Base-by-base conservation (phyloP, 2,888 invertebrate species). In the Geotrupes spiniger region DNA sequence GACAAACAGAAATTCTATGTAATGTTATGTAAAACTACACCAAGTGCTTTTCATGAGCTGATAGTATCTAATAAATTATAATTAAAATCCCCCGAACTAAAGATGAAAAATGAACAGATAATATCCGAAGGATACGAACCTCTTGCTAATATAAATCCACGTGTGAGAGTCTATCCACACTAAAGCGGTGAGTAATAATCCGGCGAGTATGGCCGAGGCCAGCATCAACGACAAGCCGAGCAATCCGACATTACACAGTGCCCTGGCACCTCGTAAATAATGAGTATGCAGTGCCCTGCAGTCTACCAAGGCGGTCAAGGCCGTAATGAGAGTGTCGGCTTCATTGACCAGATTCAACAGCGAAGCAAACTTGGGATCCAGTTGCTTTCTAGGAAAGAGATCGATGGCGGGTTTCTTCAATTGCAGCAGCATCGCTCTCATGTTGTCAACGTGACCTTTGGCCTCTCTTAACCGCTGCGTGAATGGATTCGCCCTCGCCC, bases 101-200 rank as follows among this genome's bases (percentile, higher is more conserved):
- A n/a, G n/a, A n/a, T n/a, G n/a, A n/a, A n/a, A n/a, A n/a, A n/a
- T n/a, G n/a, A n/a, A n/a, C n/a, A n/a, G n/a, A n/a, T n/a, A n/a
- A n/a, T n/a, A n/a, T n/a, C n/a, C n/a, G n/a, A n/a, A n/a, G n/a
- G n/a, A 47, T 26, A 58, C 73, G 80, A 76, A 84, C 93, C 88
- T 86, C 75, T 91, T 92, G 65, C 92, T 84, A 58, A 95, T 93
- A 69, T 95, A 93, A 69, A 95, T 94, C 95, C 96, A 96, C 5
- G 95, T 93, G 66, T 95, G 94, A 2, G 94, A 95, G 69, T 95
- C 93, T 43, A 96, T 87, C 80, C 95, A 90, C 41, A 95, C 94
- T 61, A 95, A 84, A 21, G 93, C 84, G 0, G 95, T 94, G 71
- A 96, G 86, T 61, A 95, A 78, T 56, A 96, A 81, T 8, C 95